phyloP scores from a whole-genome alignment of 2,113 vertebrate genomes.

The Bos indicus region DNA sequence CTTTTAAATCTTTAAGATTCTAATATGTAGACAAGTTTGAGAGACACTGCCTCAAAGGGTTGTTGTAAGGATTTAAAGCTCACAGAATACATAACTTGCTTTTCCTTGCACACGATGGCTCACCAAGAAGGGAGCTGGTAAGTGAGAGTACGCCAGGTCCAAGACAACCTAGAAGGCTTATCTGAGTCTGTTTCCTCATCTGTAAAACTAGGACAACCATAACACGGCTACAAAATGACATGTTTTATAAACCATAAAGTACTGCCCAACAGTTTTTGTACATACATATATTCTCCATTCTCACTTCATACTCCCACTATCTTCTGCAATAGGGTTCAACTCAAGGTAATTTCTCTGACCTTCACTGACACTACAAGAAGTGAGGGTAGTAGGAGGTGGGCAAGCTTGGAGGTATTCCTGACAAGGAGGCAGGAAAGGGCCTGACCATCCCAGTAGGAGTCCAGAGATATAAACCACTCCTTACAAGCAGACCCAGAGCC shows the following conservation, averaged over 20 bases:
- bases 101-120: constrained; percentile 22
- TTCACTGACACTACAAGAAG: not conserved
- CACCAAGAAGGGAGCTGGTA: not conserved
- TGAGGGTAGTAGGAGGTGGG: not conserved
- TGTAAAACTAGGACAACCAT: constrained; percentile 13
- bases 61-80: not conserved
- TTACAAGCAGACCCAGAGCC: not conserved
- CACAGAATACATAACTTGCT: not conserved
- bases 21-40: not conserved
- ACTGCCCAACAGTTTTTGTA: not conserved
- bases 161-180: not conserved
- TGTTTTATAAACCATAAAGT: constrained; percentile 14
- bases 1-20: constrained; percentile 19
- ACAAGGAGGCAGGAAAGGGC: not conserved
- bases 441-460: not conserved
- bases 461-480: not conserved
- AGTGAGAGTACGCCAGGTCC: not conserved
- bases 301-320: not conserved
- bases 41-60: not conserved
- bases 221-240: not conserved
- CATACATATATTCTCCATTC: not conserved
- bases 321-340: not conserved
- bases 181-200: not conserved
- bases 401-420: not conserved
- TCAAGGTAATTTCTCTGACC: not conserved